phyloP scores from a whole-genome alignment of 2,113 vertebrate genomes.

The Zapus hudsonius region DNA sequence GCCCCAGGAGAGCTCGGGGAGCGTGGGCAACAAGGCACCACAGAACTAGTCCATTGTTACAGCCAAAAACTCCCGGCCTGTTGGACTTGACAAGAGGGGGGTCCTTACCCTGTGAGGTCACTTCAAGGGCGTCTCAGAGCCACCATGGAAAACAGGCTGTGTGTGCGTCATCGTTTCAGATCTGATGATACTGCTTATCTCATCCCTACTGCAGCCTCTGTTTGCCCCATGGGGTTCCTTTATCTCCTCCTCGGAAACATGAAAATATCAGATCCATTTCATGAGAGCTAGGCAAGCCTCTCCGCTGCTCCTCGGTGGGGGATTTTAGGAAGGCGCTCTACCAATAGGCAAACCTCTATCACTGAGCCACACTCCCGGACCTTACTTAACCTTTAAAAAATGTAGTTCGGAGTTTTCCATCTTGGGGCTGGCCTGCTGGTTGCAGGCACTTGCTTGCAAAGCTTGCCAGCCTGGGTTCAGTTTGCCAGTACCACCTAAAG shows the following conservation, averaged over 20 bases:
- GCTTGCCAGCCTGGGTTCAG: too few species aligned
- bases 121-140: not conserved
- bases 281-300: not conserved
- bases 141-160: not conserved
- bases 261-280: not conserved
- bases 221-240: accelerated
- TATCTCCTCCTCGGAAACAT: not conserved
- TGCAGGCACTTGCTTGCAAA: too few species aligned
- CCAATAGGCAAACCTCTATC: too few species aligned
- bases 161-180: too few species aligned
- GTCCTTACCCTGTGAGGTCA: not conserved
- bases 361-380: not conserved
- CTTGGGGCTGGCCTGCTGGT: not conserved
- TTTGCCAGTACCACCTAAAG: too few species aligned
- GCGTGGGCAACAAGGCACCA: not conserved
- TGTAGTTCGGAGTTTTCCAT: not conserved
- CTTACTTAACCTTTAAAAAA: not conserved
- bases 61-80: not conserved
- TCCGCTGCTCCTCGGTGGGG: not conserved
- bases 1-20: not conserved
- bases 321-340: not conserved
- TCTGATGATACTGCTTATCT: not conserved
- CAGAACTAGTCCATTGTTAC: not conserved
- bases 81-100: not conserved
- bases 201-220: not conserved